Percentiles rank a stretch among this genome's conserved stretches.
These are phyloP conservation scores for Coenobita brevimanus DNA, from an alignment of 1,140 invertebrate species.

Conservation along the genomic window DNA sequence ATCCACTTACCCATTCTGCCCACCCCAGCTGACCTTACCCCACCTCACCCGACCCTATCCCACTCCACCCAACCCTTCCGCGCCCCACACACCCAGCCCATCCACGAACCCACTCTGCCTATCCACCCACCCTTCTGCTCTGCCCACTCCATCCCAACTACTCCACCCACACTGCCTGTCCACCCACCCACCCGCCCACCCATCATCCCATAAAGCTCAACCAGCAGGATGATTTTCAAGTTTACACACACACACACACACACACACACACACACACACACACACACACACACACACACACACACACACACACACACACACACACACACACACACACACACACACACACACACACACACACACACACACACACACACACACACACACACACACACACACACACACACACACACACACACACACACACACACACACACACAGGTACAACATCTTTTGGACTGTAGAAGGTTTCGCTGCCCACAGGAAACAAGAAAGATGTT, in stretches of 20 bases:
- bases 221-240: not conserved
- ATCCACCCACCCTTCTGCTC: not conserved
- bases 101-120: not conserved
- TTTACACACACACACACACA: slow-evolving; percentile 35
- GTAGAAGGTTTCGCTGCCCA: too few species aligned
- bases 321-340: slow-evolving; percentile 1
- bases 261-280: slow-evolving; percentile 6
- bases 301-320: slow-evolving; percentile 22
- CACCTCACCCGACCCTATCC: not conserved
- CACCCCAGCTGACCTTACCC: not conserved
- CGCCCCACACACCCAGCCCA: too few species aligned
- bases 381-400: slow-evolving; percentile 22
- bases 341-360: not conserved
- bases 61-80: too few species aligned
- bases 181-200: not conserved
- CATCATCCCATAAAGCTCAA: not conserved
- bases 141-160: not conserved
- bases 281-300: not conserved
- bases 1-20: not conserved
- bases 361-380: not conserved
- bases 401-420: slow-evolving; percentile 27
- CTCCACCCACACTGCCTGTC: not conserved
- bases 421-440: not conserved
- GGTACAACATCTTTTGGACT: not conserved
- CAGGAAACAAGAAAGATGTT: too few species aligned